These are phyloP conservation scores for Brassicogethes aeneus DNA, from an alignment of 2,888 invertebrate genomes.

Conservation along the genomic window DNA sequence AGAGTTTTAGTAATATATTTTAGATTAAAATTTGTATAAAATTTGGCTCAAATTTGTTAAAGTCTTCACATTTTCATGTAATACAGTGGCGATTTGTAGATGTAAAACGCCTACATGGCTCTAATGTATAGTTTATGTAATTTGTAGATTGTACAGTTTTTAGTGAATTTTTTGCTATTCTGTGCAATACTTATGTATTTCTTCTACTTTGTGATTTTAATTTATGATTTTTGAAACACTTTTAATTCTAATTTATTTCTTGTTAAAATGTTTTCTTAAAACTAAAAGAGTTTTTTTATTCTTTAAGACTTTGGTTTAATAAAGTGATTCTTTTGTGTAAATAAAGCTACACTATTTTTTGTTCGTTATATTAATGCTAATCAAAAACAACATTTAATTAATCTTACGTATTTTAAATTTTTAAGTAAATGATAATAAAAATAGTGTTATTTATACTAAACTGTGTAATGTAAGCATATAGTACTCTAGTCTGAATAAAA, in stretches of 20 bases:
- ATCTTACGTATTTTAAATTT: no score
- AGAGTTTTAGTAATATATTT: slow-evolving; percentile 13
- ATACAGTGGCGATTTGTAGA: slow-evolving; percentile 27
- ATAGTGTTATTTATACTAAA: slow-evolving; percentile 10
- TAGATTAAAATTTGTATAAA: slow-evolving; percentile 13
- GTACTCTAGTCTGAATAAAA: slow-evolving; percentile 33
- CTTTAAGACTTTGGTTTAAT: no score
- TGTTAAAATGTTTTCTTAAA: no score
- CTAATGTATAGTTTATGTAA: slow-evolving; percentile 35
- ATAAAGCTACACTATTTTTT: no score
- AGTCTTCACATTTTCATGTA: slow-evolving; percentile 27
- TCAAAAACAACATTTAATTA: no score
- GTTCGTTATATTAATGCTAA: no score
- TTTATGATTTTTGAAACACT: no score
- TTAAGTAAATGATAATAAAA: no score
- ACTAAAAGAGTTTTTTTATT: no score
- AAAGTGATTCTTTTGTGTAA: no score
- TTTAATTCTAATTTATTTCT: no score
- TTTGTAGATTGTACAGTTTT: slow-evolving; percentile 34
- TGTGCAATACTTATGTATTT: slow-evolving; percentile 27
- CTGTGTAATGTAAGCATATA: slow-evolving; percentile 20
- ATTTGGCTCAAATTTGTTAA: slow-evolving; percentile 30
- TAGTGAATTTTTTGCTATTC: slow-evolving; percentile 17
- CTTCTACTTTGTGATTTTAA: slow-evolving; percentile 12
- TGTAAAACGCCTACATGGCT: slow-evolving; percentile 32